These are phyloP conservation scores for Pleuronectes platessa DNA, from an alignment of 2,113 vertebrate genomes.

Conservation along the genomic window DNA sequence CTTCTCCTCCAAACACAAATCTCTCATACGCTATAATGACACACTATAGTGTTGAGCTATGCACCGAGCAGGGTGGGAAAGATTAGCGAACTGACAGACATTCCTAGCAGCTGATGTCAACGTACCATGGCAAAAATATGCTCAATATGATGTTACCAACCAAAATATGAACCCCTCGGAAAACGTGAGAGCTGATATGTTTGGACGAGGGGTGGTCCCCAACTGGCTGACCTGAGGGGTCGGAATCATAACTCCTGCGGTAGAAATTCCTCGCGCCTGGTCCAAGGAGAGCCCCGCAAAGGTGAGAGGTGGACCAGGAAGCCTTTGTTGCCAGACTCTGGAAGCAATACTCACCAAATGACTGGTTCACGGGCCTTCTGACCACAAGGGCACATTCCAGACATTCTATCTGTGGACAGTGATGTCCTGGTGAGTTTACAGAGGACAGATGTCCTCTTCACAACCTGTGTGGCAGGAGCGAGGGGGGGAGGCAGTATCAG, in stretches of 20 bases:
- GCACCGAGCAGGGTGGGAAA: conserved; percentile 63
- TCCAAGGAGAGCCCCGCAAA: conserved; percentile 45
- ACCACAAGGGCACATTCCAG: conserved; percentile 69
- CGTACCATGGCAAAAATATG: conserved; percentile 50
- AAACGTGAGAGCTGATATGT: conserved; percentile 71
- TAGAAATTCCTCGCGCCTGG: conserved; percentile 61
- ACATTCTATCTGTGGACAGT: conserved; percentile 60
- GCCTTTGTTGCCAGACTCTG: conserved; percentile 48
- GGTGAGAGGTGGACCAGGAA: conserved; percentile 51
- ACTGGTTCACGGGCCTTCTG: conserved; percentile 42
- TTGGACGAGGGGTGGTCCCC: conserved; percentile 71
- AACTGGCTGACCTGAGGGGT: conserved; percentile 53
- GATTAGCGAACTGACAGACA: conserved; percentile 77
- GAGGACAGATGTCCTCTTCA: conserved; percentile 65
- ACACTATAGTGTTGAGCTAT: conserved; percentile 51
- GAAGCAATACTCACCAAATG: conserved; percentile 37
- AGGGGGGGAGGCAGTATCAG: conserved; percentile 7
- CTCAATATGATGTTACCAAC: conserved; percentile 70
- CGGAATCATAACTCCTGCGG: conserved; percentile 60
- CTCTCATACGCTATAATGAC: conserved; percentile 70
- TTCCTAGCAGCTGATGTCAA: conserved; percentile 80
- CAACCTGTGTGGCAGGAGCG: conserved; percentile 60
- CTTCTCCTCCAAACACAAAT: conserved; percentile 70
- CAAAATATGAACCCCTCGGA: conserved; percentile 59
- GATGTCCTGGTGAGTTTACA: conserved; percentile 53